These are phyloP conservation scores for Epiperipatus broadwayi DNA, from an alignment of 2,888 invertebrate genomes.

Conservation along the genomic window DNA sequence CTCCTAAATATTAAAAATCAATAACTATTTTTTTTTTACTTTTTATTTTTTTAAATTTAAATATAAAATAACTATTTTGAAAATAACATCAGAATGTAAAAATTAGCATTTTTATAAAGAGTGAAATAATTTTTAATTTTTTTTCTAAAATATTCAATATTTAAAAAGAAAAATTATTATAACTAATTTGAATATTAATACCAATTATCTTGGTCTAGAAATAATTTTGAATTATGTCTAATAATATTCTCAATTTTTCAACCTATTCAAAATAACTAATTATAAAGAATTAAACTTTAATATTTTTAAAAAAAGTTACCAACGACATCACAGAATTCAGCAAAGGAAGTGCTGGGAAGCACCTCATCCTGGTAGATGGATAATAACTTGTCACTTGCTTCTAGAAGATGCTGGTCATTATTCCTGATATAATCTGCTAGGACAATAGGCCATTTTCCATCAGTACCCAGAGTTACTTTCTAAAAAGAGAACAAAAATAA, in stretches of 20 bases:
- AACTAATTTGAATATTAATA: constrained; percentile 10
- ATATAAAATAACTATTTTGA: too few species aligned
- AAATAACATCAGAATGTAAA: too few species aligned
- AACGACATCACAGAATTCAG: constrained; percentile 78
- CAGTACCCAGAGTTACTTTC: constrained; percentile 37
- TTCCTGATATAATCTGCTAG: constrained; percentile 81
- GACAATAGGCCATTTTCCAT: constrained; percentile 61
- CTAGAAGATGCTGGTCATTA: constrained; percentile 73
- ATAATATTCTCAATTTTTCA: constrained; percentile 1
- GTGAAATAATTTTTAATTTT: too few species aligned
- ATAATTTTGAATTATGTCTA: neutral
- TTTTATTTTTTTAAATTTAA: too few species aligned
- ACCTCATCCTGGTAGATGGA: constrained; percentile 65
- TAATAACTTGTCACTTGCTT: constrained; percentile 64
- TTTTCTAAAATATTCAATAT: neutral
- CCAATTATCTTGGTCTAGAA: neutral
- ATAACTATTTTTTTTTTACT: too few species aligned
- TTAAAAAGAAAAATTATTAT: neutral
- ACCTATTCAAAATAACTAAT: neutral
- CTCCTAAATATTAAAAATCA: too few species aligned
- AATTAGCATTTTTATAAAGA: too few species aligned
- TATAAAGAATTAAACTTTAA: constrained; percentile 11
- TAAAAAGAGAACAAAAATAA: constrained; percentile 29
- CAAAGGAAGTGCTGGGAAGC: constrained; percentile 68
- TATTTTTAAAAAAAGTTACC: constrained; percentile 35